Evolutionary conservation across 2,888 invertebrate species (phyloP), one percentile per base, ranked within the genome.

Genomic region (Scotopteryx bipunctaria): DNA sequence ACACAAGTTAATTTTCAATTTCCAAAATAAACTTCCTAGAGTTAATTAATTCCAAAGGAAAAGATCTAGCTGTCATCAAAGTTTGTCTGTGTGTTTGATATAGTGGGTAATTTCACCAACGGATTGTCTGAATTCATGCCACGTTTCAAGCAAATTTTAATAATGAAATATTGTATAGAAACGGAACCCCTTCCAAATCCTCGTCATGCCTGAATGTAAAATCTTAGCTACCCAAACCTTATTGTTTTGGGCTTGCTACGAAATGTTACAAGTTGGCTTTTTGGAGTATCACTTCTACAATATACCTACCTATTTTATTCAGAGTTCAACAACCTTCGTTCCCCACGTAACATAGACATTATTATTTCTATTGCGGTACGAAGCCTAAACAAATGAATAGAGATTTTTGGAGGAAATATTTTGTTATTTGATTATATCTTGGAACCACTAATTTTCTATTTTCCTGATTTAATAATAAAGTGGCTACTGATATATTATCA

Each of bases 311-410:
- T 5, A 14, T 35, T 29, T 5, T 29, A n/a, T n/a, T 17, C n/a
- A 14, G 23, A 57, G 64, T 76, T 81, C 80, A 72, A 59, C 60
- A 68, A 69, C 73, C 78, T 66, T 62, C 64, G 71, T 68, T 70
- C 71, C 71, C 70, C 66, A 69, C 68, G 63, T 59, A 62, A 70
- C 63, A 69, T 58, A 69, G 63, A 69, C 64, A 67, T 71, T 5
- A 3, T 35, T 13, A 60, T 59, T 61, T 67, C 73, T 74, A 74
- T 70, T 69, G 69, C 66, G 62, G 59, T 45, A 71, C 69, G 76
- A 74, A 64, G 69, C 60, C 68, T 73, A 67, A 80, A 78, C 64
- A 68, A 63, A 68, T 71, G 71, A 72, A 73, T 67, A 67, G 63
- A 71, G 65, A 72, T 72, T 67, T 73, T 66, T 56, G 62, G 64